Conservation (phyloP, 2,888 invertebrate species). For the Oscheius myriophilus region DNA sequence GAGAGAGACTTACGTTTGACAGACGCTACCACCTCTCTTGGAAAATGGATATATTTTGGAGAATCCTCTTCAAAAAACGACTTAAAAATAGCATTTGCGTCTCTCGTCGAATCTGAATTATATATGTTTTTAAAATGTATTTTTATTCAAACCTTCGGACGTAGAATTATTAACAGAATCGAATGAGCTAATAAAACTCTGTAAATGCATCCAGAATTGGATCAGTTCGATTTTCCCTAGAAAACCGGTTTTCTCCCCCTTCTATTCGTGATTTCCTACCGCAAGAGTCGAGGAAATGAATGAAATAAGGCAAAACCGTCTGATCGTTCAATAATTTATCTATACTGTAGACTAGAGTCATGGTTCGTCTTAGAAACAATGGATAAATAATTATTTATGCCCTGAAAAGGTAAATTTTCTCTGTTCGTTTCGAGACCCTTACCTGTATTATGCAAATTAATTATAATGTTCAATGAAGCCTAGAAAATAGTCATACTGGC, state of each 20-base stretch:
- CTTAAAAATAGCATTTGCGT: conserved; percentile 12
- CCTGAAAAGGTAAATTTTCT: too few relatives aligned
- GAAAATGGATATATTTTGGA: conserved; percentile 16
- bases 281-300: conserved; percentile 19
- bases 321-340: conserved; percentile 21
- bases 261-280: neutral
- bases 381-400: too few relatives aligned
- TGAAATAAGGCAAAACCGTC: conserved; percentile 18
- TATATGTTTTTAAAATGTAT: neutral
- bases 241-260: neutral
- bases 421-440: too few relatives aligned
- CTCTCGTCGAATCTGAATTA: conserved; percentile 1
- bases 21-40: neutral
- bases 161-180: neutral
- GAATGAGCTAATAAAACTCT: conserved; percentile 6
- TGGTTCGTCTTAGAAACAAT: neutral
- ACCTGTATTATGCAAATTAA: too few relatives aligned
- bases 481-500: too few relatives aligned
- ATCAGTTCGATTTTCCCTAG: conserved; percentile 9
- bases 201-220: conserved; percentile 22
- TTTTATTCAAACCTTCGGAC: neutral
- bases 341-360: conserved; percentile 17
- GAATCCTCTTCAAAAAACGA: conserved; percentile 2
- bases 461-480: too few relatives aligned
- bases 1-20: neutral